Evolutionary conservation across 2,888 invertebrate species (phyloP).

Genomic region (Dasysyrphus albostriatus): DNA sequence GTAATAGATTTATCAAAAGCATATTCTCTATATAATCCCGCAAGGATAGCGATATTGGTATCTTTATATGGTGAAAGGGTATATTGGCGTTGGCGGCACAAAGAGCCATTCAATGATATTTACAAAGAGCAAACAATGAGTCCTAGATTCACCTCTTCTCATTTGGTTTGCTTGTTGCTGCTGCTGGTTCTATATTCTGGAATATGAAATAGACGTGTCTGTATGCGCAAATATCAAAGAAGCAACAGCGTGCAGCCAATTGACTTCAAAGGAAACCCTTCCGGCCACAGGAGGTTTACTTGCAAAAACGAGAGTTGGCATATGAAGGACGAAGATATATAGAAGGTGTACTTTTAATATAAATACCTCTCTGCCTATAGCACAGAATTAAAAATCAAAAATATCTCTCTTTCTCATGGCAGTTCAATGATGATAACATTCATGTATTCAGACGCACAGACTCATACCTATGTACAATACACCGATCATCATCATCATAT

Average conservation of each 20-base stretch:
- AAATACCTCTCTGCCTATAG: not conserved
- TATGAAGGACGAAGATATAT: not conserved
- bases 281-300: constrained; percentile 54
- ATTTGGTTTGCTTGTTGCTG: constrained; percentile 27
- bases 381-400: constrained; percentile 42
- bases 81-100: constrained; percentile 10
- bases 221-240: constrained; percentile 59
- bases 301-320: constrained; percentile 21
- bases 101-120: constrained; percentile 63
- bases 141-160: not conserved
- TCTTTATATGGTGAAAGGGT: not conserved
- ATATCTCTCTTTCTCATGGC: constrained; percentile 2
- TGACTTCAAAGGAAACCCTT: constrained; percentile 71
- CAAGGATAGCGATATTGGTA: not conserved
- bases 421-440: constrained; percentile 54
- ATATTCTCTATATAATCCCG: constrained; percentile 8
- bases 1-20: constrained; percentile 67
- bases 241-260: constrained; percentile 71
- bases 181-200: not conserved
- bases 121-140: constrained; percentile 70
- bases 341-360: not conserved
- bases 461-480: not conserved
- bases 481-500: not conserved
- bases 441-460: constrained; percentile 54
- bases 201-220: constrained; percentile 46